phyloP scores from a whole-genome alignment of 2,797 vertebrate genomes.

The Echiichthys vipera region DNA sequence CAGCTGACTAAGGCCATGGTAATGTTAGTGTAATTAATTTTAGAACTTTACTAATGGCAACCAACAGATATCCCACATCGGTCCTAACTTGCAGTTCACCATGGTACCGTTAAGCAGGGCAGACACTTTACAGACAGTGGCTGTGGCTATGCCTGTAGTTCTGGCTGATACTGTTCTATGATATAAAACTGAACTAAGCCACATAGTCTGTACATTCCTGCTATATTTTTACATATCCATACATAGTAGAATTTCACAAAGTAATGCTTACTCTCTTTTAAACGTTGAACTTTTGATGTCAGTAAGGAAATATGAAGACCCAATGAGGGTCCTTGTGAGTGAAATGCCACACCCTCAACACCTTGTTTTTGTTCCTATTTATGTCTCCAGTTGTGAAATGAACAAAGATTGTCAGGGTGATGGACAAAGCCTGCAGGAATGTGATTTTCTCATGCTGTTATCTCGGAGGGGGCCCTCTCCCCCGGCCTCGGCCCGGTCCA shows the following conservation, averaged over 20 bases:
- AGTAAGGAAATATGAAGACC: background rate
- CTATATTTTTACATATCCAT: background rate
- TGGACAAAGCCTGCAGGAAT: background rate
- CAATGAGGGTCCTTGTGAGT: background rate
- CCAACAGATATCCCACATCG: background rate
- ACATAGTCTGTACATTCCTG: background rate
- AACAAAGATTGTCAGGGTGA: background rate
- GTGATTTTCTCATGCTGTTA: constrained; percentile 30
- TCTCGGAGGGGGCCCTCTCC: constrained; percentile 70
- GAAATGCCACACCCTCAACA: background rate
- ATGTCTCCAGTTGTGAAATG: background rate
- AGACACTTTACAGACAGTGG: background rate
- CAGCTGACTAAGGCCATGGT: background rate
- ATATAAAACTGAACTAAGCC: no score
- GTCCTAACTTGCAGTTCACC: background rate
- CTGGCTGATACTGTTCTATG: no score
- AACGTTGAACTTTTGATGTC: background rate
- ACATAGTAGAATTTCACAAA: background rate
- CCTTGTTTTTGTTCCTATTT: background rate
- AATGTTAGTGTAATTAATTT: no score
- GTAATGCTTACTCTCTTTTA: background rate
- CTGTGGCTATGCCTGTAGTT: no score
- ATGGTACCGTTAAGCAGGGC: background rate
- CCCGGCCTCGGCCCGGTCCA: constrained; percentile 67
- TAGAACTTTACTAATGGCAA: background rate